Evolutionary conservation across 2,797 vertebrate species (phyloP), one percentile per base, ranked within the genome.

Genomic region (Phrynocephalus guinanensis): DNA sequence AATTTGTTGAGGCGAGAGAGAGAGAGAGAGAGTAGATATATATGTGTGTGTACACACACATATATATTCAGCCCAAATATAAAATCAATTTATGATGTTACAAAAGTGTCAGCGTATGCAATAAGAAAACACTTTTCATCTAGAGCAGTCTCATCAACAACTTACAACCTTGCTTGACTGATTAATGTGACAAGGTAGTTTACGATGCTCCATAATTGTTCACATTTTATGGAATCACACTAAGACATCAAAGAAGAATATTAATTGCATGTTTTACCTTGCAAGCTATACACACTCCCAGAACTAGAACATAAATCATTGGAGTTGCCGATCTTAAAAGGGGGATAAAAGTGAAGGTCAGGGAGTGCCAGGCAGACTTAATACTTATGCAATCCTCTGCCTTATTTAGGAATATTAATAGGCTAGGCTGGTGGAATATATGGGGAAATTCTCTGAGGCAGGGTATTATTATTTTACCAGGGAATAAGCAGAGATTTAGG

Each of bases 141-240:
- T 15, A 79, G 79, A 85, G 85, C 28, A 85, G 20, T 72, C 6
- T 79, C 33, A 89, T 91, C 52, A 90, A 24, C 18, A 77, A 66
- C 20, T 73, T 20, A 91, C 84, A 88, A 77, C 6, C 5, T 92
- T 91, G 30, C 44, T 80, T 71, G 82, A 78, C 50, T 50, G 60
- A 81, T 91, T 88, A 91, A 87, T 11, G 18, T 3, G 30, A 82
- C 79, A 84, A 82, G 10, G 13, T 87, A 83, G 60, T 90, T 90
- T 75, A 77, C 86, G 44, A 73, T 90, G 83, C n/a, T 38, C 13
- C 82, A 88, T 89, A 91, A 33, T 33, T 79, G 10, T 71, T 80
- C 68, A 38, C 0, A 0, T 82, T 52, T 87, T 67, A 68, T 82
- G 82, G 76, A 84, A 87, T 5, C 86, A 76, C 28, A 71, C 1